Evolutionary conservation across 2,888 invertebrate species (phyloP), one percentile per base, ranked within the genome.

Genomic region (Agrochola lota): DNA sequence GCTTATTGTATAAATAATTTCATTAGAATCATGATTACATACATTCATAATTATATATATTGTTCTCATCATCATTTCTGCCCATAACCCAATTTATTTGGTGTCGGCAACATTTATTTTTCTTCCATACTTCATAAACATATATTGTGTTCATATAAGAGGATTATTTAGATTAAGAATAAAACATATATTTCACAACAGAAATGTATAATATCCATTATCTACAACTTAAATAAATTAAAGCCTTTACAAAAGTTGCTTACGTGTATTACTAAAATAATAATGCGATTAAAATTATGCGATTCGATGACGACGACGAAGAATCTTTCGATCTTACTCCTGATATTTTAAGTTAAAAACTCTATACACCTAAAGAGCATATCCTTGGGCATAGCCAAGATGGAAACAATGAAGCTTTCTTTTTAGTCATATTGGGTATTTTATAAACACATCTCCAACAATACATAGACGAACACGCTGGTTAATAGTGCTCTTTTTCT

Each of bases 211-310:
- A 80, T 85, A 87, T 84, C 70, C 83, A 89, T 90, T 91, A 92
- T 90, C 91, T 93, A 93, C 89, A 91, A 91, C 93, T 94, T 94
- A 94, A 93, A 93, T 92, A 93, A 93, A 94, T 94, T 94, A 94
- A 94, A 94, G 94, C 94, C 93, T 93, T 94, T 91, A 91, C 89
- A 92, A 91, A 90, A 89, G 85, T 87, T 88, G 81, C 75, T 80
- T 88, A 86, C 43, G 86, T 81, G 83, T 79, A 82, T 78, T 85
- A 68, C 35, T 73, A 77, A 73, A 78, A 74, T 69, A 78, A 80
- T 81, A 81, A 69, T 83, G 87, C 83, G 74, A 64, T 81, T 83
- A 83, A 71, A 89, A 68, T 74, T 80, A 77, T 76, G 68, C 63
- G 55, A 71, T 74, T 73, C 72, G 52, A 72, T 76, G 59, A 49